These are phyloP conservation scores for Mus musculus DNA, from an alignment of 2,113 vertebrate species.

Conservation along the genomic window DNA sequence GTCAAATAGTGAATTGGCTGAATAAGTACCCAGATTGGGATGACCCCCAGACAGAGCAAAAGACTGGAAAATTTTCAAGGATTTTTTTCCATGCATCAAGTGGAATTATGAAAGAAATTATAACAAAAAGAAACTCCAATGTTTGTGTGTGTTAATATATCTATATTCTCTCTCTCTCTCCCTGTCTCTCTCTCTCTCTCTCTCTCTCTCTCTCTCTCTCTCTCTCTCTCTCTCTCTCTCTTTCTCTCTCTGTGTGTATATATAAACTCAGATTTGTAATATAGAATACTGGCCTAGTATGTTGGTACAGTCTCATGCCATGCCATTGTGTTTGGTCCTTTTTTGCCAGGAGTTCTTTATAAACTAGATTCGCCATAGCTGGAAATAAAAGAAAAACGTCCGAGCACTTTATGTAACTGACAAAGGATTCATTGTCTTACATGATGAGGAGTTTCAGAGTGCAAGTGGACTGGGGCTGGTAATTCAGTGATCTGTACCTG, in stretches of 20 bases:
- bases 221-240: no score
- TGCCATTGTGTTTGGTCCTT: slow-evolving; percentile 26
- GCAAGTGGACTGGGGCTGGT: background rate
- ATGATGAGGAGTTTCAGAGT: slow-evolving; percentile 11
- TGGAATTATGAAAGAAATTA: slow-evolving; percentile 45
- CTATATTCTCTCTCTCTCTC: no score
- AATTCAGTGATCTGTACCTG: background rate
- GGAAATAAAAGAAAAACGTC: slow-evolving; percentile 46
- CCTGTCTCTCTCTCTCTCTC: no score
- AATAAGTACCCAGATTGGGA: slow-evolving; percentile 28
- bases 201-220: no score
- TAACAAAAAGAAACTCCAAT: slow-evolving; percentile 43
- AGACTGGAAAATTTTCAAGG: slow-evolving; percentile 41
- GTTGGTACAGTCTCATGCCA: background rate
- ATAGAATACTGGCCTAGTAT: background rate
- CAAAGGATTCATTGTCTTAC: slow-evolving; percentile 39
- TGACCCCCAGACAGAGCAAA: slow-evolving; percentile 39
- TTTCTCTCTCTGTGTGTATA: background rate
- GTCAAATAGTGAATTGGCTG: slow-evolving; percentile 57
- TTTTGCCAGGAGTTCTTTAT: slow-evolving; percentile 16
- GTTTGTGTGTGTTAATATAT: background rate
- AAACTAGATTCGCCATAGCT: slow-evolving; percentile 39
- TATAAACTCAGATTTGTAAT: background rate
- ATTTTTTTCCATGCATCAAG: slow-evolving; percentile 2
- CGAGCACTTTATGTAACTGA: slow-evolving; percentile 27